Evolutionary conservation across 2,888 invertebrate species (phyloP), one percentile per base, ranked within the genome.

Genomic region (Eristalis intricaria): DNA sequence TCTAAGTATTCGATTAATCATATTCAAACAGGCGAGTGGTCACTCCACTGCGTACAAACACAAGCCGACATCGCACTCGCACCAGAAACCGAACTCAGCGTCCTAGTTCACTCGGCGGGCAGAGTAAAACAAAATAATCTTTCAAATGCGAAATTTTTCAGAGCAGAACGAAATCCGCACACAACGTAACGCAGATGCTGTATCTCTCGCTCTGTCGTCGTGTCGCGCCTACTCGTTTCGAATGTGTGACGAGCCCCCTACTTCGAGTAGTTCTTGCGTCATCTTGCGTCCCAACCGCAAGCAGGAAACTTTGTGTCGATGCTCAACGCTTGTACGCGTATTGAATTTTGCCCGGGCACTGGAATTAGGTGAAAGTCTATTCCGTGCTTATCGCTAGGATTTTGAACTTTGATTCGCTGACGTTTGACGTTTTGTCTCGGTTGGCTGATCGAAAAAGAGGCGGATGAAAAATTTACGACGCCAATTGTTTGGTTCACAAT

Each of bases 51-150:
- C 11, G 50, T 8, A n/a, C 19, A 19, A 7, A 2, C 19, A 50
- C 19, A 50, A n/a, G 2, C 50, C 19, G 19, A 1, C 50, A 50
- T 8, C n/a, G 7, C 15, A n/a, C n/a, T 8, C n/a, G 7, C 15
- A n/a, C n/a, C n/a, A 43, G 43, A n/a, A 43, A n/a, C 71, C 50
- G 71, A 80, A 68, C 73, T 73, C 79, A 22, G 22, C 71, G 80
- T 80, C 80, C 80, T 74, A 80, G 80, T 74, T 80, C 35, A 50
- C 23, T 5, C 56, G 65, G 60, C 71, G 38, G 38, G 5, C 50
- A 22, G 19, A 7, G 13, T 15, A 7, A 7, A 50, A n/a, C 19
- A 8, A 50, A 50, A 19, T 4, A 50, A 50, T 50, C 50, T 50
- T 50, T 50, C 19, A 5, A 50, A 19, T 50, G 61, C 35, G 19